Evolutionary conservation across 2,888 invertebrate species (phyloP).

Genomic region (Thelaira solivaga): DNA sequence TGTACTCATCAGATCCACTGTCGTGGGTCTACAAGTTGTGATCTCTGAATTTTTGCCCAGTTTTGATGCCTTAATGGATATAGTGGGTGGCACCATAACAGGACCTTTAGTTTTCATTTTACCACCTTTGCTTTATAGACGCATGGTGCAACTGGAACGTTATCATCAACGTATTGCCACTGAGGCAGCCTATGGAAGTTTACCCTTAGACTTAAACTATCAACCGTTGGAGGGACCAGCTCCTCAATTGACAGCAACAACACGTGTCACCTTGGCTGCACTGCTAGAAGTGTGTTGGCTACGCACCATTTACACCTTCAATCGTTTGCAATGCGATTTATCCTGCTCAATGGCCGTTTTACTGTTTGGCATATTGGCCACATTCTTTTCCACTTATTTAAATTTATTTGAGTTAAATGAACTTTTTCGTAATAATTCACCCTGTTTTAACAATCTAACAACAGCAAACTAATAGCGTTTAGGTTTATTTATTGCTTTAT

Average conservation of each 20-base stretch:
- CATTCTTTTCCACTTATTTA: conserved; percentile 83
- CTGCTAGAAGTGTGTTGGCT: conserved; percentile 65
- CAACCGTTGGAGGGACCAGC: conserved; percentile 69
- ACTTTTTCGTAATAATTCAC: conserved; percentile 83
- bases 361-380: conserved; percentile 81
- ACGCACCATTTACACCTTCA: conserved; percentile 65
- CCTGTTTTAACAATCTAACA: conserved; percentile 82
- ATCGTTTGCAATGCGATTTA: conserved; percentile 77
- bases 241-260: conserved; percentile 60
- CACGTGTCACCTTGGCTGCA: conserved; percentile 5
- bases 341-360: conserved; percentile 80
- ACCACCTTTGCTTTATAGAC: conserved; percentile 88
- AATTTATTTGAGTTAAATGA: conserved; percentile 82
- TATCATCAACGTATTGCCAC: conserved; percentile 72
- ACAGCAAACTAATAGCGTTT: conserved; percentile 23
- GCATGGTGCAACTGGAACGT: conserved; percentile 80
- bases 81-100: conserved; percentile 90
- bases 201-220: conserved; percentile 73
- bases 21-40: conserved; percentile 84
- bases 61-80: conserved; percentile 90
- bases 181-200: conserved; percentile 73
- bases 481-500: neutral
- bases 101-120: conserved; percentile 90
- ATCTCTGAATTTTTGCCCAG: conserved; percentile 89
- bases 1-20: conserved; percentile 83